Evolutionary conservation across 2,888 invertebrate genomes (phyloP).

Genomic region (Melinopterus prodromus): DNA sequence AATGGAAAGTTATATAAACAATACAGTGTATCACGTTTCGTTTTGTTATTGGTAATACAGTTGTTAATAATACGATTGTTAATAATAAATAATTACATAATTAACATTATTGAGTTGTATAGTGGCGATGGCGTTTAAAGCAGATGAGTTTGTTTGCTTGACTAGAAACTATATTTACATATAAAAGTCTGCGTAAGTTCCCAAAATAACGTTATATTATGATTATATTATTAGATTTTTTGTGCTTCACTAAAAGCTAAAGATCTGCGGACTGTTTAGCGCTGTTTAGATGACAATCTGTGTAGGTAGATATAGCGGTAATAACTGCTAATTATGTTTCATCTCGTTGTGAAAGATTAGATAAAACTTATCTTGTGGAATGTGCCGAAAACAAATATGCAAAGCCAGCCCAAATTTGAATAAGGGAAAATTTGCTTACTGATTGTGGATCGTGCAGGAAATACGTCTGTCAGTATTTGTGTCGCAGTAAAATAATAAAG

Average conservation of each 20-base stretch:
- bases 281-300: not conserved
- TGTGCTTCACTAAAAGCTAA: too few species aligned
- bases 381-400: not conserved
- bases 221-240: too few species aligned
- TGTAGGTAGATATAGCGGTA: not conserved
- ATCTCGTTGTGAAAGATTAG: not conserved
- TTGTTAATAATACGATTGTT: not conserved
- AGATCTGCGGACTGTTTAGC: too few species aligned
- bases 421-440: not conserved
- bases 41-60: too few species aligned
- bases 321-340: not conserved
- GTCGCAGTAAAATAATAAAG: not conserved
- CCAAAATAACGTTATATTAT: too few species aligned
- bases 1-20: not conserved
- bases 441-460: not conserved
- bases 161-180: too few species aligned
- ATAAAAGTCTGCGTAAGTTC: too few species aligned
- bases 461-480: not conserved
- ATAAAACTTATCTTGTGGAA: not conserved
- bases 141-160: too few species aligned
- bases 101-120: too few species aligned
- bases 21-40: too few species aligned
- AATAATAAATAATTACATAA: too few species aligned
- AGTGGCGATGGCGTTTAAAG: too few species aligned
- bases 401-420: not conserved